phyloP scores from a whole-genome alignment of 2,113 vertebrate genomes.

The Sylvicapra grimmia region DNA sequence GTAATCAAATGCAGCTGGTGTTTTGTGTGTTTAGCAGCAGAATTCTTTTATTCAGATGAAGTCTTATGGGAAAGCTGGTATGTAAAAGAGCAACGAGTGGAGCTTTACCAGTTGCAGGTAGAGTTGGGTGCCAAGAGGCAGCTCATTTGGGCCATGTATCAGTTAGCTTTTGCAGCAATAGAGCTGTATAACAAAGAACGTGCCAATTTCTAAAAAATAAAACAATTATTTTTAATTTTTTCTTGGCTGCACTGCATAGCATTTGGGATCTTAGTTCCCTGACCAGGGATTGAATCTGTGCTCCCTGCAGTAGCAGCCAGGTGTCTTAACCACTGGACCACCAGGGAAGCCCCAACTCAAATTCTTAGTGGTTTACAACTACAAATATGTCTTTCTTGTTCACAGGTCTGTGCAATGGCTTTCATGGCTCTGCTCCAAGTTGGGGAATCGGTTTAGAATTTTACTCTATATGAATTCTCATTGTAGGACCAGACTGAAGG shows the following conservation, averaged over 20 bases:
- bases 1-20: neutral
- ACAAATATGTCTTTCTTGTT: neutral
- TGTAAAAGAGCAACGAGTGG: neutral
- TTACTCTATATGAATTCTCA: neutral
- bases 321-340: neutral
- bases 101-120: neutral
- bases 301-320: neutral
- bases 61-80: neutral
- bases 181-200: neutral
- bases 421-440: neutral
- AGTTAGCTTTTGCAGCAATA: neutral
- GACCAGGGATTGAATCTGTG: neutral
- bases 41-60: neutral
- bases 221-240: neutral
- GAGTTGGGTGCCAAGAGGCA: neutral
- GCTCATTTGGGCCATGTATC: neutral
- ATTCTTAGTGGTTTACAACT: neutral
- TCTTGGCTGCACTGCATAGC: neutral
- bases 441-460: too few relatives aligned
- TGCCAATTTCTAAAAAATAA: neutral
- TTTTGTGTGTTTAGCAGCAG: neutral
- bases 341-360: neutral
- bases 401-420: neutral
- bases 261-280: neutral
- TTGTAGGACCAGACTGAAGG: neutral